Evolutionary conservation across 2,113 vertebrate species (phyloP).

Genomic region (Oryzias javanicus): DNA sequence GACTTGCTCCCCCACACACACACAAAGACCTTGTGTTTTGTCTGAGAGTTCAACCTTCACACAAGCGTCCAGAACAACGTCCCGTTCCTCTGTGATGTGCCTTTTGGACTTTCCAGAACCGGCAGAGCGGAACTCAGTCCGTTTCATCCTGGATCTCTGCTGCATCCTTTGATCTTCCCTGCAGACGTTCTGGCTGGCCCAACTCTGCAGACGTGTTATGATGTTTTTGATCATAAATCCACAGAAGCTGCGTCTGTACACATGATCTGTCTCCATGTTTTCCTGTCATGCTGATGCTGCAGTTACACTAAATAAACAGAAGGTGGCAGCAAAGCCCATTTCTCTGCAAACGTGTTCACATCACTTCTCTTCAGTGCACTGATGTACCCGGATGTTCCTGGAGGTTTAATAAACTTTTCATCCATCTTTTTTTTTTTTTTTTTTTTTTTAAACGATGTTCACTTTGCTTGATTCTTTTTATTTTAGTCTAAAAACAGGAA

Average conservation of each 20-base stretch:
- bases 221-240: constrained; percentile 52
- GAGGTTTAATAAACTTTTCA: too few relatives aligned
- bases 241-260: constrained; percentile 10
- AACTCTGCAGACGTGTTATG: constrained; percentile 43
- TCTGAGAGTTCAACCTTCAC: not conserved
- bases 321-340: too few relatives aligned
- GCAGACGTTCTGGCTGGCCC: constrained; percentile 59
- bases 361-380: too few relatives aligned
- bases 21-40: not conserved
- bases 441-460: too few relatives aligned
- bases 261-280: not conserved
- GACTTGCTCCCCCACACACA: not conserved
- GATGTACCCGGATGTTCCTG: too few relatives aligned
- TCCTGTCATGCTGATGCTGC: too few relatives aligned
- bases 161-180: constrained; percentile 20
- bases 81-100: constrained; percentile 32
- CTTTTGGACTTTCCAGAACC: constrained; percentile 31
- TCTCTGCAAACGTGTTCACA: too few relatives aligned
- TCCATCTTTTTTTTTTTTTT: too few relatives aligned
- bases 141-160: constrained; percentile 37
- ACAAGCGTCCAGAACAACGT: not conserved
- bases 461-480: too few relatives aligned
- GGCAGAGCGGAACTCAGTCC: not conserved
- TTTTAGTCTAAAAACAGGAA: too few relatives aligned
- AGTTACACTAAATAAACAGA: too few relatives aligned